Evolutionary conservation across 2,797 vertebrate genomes (phyloP).

Genomic region (Ispidina lecontei): DNA sequence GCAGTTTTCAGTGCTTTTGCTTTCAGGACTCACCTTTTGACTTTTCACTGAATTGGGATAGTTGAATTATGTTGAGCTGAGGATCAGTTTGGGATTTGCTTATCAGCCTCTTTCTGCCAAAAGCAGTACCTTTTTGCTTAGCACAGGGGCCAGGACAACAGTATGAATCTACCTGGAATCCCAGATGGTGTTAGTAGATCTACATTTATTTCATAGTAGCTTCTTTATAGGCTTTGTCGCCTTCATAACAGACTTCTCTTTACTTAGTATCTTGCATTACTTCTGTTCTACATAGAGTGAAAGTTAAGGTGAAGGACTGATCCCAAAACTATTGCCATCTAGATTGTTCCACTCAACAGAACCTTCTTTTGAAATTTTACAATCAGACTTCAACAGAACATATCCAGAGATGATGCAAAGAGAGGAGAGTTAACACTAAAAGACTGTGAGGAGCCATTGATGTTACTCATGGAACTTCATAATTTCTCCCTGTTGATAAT

Average conservation of each 20-base stretch:
- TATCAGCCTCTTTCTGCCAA: background rate
- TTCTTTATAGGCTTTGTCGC: background rate
- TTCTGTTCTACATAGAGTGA: background rate
- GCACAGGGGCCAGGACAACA: rapidly evolving
- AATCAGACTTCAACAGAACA: background rate
- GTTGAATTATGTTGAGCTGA: background rate
- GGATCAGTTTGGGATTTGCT: background rate
- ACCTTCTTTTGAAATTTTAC: background rate
- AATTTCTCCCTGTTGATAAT: background rate
- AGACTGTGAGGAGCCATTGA: background rate
- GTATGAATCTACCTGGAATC: background rate
- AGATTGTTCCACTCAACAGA: background rate
- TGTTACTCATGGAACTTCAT: background rate
- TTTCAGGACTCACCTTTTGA: background rate
- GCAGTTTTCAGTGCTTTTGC: background rate
- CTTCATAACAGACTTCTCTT: background rate
- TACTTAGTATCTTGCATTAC: background rate
- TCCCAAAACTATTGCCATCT: background rate
- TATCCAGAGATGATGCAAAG: background rate
- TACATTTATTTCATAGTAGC: background rate
- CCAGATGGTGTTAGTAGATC: background rate
- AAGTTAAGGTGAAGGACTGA: background rate
- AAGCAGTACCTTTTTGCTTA: background rate
- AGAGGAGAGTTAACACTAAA: background rate
- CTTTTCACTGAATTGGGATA: background rate